These are phyloP conservation scores for Phaethon lepturus DNA, from an alignment of 2,113 vertebrate species.

Conservation along the genomic window DNA sequence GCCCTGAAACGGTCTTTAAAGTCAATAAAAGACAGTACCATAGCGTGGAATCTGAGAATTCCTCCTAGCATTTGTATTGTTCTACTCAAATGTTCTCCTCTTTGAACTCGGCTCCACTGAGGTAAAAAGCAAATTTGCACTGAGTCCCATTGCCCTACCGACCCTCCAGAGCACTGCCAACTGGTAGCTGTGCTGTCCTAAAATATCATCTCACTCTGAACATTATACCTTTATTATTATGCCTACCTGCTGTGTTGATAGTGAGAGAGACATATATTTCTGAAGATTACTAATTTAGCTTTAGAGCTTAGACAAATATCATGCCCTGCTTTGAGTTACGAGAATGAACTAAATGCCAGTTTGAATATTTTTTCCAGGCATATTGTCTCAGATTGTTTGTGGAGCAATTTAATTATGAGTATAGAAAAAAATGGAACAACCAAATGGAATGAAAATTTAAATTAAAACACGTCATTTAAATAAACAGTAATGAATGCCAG, in stretches of 20 bases:
- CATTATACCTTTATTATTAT: not conserved
- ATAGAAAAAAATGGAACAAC: not conserved
- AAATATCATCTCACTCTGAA: not conserved
- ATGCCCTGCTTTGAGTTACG: not conserved
- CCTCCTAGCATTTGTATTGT: not conserved
- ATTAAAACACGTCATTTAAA: not conserved
- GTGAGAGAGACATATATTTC: not conserved
- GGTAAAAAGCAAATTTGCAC: not conserved
- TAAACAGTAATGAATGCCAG: constrained; percentile 23
- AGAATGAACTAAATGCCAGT: not conserved
- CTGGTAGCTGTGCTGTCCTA: not conserved
- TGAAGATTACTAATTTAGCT: not conserved
- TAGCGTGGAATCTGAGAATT: not conserved
- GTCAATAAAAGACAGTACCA: not conserved
- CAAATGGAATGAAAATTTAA: not conserved
- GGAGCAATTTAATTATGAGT: not conserved
- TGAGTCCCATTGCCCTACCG: not conserved
- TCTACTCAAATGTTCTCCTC: not conserved
- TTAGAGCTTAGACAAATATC: not conserved
- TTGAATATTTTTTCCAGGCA: not conserved
- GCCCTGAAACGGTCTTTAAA: not conserved
- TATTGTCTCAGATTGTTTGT: not conserved
- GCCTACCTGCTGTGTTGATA: not conserved
- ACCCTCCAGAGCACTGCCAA: not conserved
- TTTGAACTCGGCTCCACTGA: not conserved